Conservation (phyloP, 2,888 invertebrate genomes). For the Schizaphis graminum region DNA sequence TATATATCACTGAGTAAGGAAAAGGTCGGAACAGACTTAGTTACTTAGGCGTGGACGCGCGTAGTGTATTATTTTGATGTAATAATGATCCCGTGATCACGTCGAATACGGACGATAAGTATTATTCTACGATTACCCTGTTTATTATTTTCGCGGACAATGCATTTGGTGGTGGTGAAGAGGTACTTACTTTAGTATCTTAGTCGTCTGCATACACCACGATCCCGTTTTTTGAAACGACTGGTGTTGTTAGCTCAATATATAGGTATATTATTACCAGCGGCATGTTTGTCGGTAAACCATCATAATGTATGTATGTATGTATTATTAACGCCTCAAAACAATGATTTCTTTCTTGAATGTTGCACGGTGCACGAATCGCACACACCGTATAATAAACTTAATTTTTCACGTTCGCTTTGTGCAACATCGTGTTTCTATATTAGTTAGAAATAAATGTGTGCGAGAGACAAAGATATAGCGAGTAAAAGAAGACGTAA, state of each 20-base stretch:
- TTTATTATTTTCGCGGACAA: not conserved
- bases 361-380: not conserved
- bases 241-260: not conserved
- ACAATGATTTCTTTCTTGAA: slow-evolving; percentile 9
- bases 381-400: not conserved
- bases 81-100: not conserved
- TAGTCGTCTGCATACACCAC: not conserved
- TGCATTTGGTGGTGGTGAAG: not conserved
- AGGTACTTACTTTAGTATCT: not conserved
- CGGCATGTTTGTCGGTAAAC: not conserved
- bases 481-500: not conserved
- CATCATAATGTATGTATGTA: not conserved
- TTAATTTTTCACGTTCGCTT: slow-evolving; percentile 18
- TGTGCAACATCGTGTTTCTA: not conserved
- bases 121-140: not conserved
- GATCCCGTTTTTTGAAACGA: not conserved
- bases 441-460: not conserved
- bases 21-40: not conserved
- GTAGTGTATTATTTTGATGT: not conserved
- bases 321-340: not conserved
- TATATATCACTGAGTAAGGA: not conserved
- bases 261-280: not conserved
- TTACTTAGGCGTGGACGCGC: not conserved
- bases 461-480: not conserved
- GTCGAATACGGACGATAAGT: not conserved